Percentiles rank a stretch among this genome's conserved stretches.
These are phyloP conservation scores for Dolichomitus sp. DNA, from an alignment of 2,888 invertebrate genomes.

Conservation along the genomic window DNA sequence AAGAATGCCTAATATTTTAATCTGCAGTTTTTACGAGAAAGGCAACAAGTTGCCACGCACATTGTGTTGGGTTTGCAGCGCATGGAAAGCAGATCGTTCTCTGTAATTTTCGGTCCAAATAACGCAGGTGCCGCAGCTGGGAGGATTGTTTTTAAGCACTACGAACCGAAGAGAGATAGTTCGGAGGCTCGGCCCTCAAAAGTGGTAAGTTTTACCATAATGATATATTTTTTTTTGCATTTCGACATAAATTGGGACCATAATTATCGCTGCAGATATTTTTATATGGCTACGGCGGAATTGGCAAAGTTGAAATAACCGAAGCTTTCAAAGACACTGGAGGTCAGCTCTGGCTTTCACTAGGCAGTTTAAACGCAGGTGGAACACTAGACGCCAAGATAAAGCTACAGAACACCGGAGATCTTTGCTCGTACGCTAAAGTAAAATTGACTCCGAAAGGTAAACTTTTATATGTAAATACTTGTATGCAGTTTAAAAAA, in stretches of 20 bases:
- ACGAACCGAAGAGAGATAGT: slow-evolving; percentile 76
- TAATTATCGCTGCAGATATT: slow-evolving; percentile 78
- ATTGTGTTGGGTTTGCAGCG: slow-evolving; percentile 87
- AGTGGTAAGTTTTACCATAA: slow-evolving; percentile 68
- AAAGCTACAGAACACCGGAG: slow-evolving; percentile 88
- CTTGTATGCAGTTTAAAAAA: background rate
- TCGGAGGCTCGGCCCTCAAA: slow-evolving; percentile 71
- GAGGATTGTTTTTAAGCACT: slow-evolving; percentile 87
- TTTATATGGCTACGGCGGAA: slow-evolving; percentile 89
- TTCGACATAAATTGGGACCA: background rate
- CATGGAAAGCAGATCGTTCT: slow-evolving; percentile 88
- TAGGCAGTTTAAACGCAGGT: slow-evolving; percentile 87
- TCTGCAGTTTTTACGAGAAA: slow-evolving; percentile 80
- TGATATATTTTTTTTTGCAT: slow-evolving; percentile 9
- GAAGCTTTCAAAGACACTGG: slow-evolving; percentile 88
- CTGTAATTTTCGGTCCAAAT: slow-evolving; percentile 88
- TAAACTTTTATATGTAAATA: slow-evolving; percentile 42
- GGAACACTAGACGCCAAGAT: slow-evolving; percentile 86
- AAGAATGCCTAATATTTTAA: background rate
- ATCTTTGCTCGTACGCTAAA: slow-evolving; percentile 87
- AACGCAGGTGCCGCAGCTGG: slow-evolving; percentile 87
- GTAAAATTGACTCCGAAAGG: slow-evolving; percentile 83
- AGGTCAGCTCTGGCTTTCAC: slow-evolving; percentile 88
- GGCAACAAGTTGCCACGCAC: slow-evolving; percentile 70
- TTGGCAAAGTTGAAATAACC: slow-evolving; percentile 86